These are phyloP conservation scores for Apamea monoglypha DNA, from an alignment of 2,888 invertebrate species.

Conservation along the genomic window DNA sequence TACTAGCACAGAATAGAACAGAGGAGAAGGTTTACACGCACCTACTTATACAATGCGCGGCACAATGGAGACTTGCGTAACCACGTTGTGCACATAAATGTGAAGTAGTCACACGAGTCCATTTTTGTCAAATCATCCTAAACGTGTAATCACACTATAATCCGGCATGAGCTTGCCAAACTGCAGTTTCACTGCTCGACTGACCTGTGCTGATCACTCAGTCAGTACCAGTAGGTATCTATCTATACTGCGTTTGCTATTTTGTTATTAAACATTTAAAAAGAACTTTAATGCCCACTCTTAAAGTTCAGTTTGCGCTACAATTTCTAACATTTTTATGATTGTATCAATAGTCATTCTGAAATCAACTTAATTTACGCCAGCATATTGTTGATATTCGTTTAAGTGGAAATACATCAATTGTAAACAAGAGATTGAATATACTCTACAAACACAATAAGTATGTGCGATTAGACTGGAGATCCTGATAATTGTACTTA, in stretches of 20 bases:
- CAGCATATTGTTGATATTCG: background rate
- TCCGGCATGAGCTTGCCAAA: background rate
- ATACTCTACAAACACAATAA: background rate
- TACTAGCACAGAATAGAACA: background rate
- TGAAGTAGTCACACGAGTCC: background rate
- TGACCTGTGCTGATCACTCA: background rate
- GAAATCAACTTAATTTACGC: background rate
- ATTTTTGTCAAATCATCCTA: background rate
- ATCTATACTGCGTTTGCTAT: background rate
- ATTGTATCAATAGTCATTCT: background rate
- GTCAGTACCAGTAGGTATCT: background rate
- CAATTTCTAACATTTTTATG: background rate
- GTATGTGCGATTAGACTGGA: background rate
- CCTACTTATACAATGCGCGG: constrained; percentile 11
- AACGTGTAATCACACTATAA: background rate
- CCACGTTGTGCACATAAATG: background rate
- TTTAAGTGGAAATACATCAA: background rate
- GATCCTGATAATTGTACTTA: background rate
- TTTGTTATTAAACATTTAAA: constrained; percentile 3
- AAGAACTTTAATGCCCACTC: background rate
- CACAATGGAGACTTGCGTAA: background rate
- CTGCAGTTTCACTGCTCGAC: constrained; percentile 12
- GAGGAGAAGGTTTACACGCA: constrained; percentile 1
- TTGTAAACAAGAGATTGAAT: background rate
- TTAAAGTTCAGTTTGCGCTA: background rate